Base-by-base conservation (phyloP, 2,113 vertebrate genomes). In the Brachyhypopomus gauderio region DNA sequence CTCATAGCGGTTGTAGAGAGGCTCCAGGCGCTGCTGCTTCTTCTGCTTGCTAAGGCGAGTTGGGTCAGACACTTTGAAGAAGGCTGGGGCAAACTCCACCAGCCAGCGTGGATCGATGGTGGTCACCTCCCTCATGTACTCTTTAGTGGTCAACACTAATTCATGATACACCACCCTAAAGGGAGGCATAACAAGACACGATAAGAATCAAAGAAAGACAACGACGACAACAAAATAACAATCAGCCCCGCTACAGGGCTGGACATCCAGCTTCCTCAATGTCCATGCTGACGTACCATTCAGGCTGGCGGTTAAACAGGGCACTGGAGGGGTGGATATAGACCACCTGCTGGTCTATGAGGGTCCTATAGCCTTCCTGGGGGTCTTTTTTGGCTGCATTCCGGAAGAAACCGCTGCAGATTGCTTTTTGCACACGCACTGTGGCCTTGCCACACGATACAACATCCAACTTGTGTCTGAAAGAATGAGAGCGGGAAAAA, bases 41-140 rank as follows among this genome's bases (percentile, higher is more conserved):
- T 99, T 99, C 94, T 99, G 98, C 86, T 99, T 99, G 96, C 98
- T 99, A 86, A 99, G 94, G 63, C 98, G 96, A 1, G 97, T 99
- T 0, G 97, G 98, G 66, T 99, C 98, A 0, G 97, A 98, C 79
- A 99, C 98, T 88, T 99, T 99, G 91, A 99, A 99, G 93, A 99
- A 99, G 72, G 98, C 97, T 0, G 97, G 97, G 0, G 98, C 91
- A 45, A 99, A 99, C 82, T 99, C 97, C 77, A 99, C 98, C 80
- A 99, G 95, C 98, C 98, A 99, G 80, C 97, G 95, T 0, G 97
- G 97, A 79, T 99, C 97, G 0, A 99, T 99, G 72, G 98, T 99
- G 0, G 98, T 99, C 88, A 99, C 98, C 81, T 99, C 98, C 0
- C 98, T 92, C 98, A 99, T 99, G 85, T 99, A 99, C 12, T 99